Evolutionary conservation across 2,797 vertebrate genomes (phyloP), one percentile per base, ranked within the genome.

Genomic region (Pyrrhura leucotis): DNA sequence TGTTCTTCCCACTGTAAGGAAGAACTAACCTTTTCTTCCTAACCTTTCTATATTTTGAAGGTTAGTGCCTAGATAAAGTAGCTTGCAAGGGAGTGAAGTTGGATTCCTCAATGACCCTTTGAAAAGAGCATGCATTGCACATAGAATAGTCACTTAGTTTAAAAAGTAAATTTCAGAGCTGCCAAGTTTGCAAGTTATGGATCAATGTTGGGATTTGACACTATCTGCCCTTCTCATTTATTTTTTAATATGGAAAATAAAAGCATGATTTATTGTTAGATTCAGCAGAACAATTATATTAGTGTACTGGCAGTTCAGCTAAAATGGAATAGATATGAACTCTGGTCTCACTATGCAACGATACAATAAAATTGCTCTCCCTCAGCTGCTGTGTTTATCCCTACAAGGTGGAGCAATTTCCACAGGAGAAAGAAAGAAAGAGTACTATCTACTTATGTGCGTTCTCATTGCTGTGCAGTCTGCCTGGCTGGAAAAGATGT

Each of bases 1-100:
- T 72, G 15, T 42, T 85, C 11, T 75, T 82, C 67, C 23, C 1
- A 8, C 48, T 77, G 28, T 78, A 82, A 95, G 68, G 54, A 86
- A 88, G 56, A 90, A 31, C 28, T 83, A 91, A 90, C 67, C 35
- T 93, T 96, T 96, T 74, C 53, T 93, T 71, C 12, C 42, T 92
- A 87, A 93, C 59, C 66, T 94, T 93, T 95, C 28, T 86, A 13
- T 87, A 2, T 87, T 95, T 79, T 90, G 74, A 91, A 89, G 67
- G 61, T 93, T 91, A 82, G 77, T 42, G 11, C 48, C 51, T 62
- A 39, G n/a, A 72, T 87, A 78, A 93, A 90, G 58, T 63, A 78
- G 14, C 33, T 87, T 87, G 37, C 1, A 25, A 85, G 19, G 18
- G 40, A 88, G 18, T 51, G 39, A 85, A 91, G 63, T 5, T 69